Conservation (phyloP, 2,113 vertebrate genomes). For the Atrichornis clamosus region DNA sequence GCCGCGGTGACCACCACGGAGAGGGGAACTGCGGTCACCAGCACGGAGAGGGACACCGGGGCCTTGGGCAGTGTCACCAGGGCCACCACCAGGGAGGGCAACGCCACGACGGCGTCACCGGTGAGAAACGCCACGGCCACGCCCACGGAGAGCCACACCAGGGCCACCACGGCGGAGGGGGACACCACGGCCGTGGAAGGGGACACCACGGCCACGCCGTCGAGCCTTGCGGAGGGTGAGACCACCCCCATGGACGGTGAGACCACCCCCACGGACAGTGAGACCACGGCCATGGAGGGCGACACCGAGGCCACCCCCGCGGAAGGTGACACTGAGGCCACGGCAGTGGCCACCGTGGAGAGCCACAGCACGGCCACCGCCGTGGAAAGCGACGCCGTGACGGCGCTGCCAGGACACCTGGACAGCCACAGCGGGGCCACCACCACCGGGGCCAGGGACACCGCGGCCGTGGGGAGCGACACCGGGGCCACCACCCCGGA, state of each 20-base stretch:
- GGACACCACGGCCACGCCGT: background rate
- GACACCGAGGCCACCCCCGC: background rate
- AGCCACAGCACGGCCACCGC: background rate
- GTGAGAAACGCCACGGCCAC: background rate
- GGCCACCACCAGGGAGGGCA: background rate
- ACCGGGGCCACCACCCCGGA: background rate
- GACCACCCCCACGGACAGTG: background rate
- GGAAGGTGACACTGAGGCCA: background rate
- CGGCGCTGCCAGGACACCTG: background rate
- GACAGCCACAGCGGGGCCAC: background rate
- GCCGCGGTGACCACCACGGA: background rate
- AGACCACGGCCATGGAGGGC: accelerated
- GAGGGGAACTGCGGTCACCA: background rate
- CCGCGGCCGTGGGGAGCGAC: background rate
- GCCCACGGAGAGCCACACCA: accelerated
- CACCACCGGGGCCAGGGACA: no score
- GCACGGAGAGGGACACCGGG: no score
- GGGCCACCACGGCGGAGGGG: background rate
- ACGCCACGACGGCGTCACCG: accelerated
- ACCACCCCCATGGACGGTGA: background rate
- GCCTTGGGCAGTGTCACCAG: no score
- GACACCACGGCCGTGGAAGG: background rate
- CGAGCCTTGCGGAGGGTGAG: background rate
- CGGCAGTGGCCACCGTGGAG: background rate
- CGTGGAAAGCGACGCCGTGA: background rate